Base-by-base conservation (phyloP, 1,140 invertebrate genomes). In the Eubasilissa regina region DNA sequence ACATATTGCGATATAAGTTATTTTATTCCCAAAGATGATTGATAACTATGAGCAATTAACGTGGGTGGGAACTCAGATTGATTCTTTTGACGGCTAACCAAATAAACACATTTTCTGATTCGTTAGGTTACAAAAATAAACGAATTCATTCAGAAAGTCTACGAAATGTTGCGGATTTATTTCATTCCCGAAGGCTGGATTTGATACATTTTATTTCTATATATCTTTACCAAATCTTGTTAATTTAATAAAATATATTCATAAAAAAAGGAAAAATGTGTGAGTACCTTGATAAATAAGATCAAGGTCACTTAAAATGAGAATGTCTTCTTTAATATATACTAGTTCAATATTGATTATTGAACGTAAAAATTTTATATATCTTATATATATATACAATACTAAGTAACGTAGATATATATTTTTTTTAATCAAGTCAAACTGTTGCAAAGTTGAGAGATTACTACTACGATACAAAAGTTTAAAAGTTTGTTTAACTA, bases 221-320 rank as follows among this genome's bases (percentile, higher is more conserved):
- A 68, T 45, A 45, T 47, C 43, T 45, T 45, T 68, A 45, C 19
- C 43, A 47, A 12, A 44, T 68, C 35, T 43, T 68, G 64, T 68
- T 45, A 68, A 68, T 68, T 68, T 35, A 68, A 68, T 68, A 68
- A 68, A 68, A 68, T 43, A 68, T 68, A 68, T 15, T 68, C 35
- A 45, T 7, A 6, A 43, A 43, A 44, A 19, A 45, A 68, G 0
- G 10, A 68, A 68, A 15, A 68, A 68, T 17, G 53, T 17, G 19
- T 0, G 15, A 11, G 19, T 15, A 56, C 19, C 17, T 55, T n/a
- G 51, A n/a, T n/a, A n/a, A n/a, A n/a, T n/a, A n/a, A n/a, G n/a
- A n/a, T n/a, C n/a, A n/a, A n/a, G n/a, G n/a, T n/a, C n/a, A n/a
- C n/a, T n/a, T n/a, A n/a, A n/a, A n/a, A n/a, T n/a, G n/a, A n/a